Evolutionary conservation across 2,888 invertebrate species (phyloP).

Genomic region (Elegia similella): DNA sequence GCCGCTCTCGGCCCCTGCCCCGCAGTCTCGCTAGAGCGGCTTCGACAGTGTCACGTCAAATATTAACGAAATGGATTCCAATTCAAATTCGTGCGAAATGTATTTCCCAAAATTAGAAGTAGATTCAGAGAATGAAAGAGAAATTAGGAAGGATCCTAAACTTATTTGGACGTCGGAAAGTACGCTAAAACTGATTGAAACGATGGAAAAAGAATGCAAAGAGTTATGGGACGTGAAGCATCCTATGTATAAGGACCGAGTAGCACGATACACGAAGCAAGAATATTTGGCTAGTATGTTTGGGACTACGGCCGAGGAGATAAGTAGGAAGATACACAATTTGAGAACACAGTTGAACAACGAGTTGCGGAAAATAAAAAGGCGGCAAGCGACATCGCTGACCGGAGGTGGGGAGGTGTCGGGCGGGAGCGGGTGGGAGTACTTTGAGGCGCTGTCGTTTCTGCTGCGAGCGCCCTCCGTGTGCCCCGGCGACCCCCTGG

Average conservation of each 20-base stretch:
- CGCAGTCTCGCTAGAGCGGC: constrained; percentile 76
- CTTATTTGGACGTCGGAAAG: constrained; percentile 59
- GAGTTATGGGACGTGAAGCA: constrained; percentile 68
- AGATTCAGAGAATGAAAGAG: constrained; percentile 51
- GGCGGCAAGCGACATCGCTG: constrained; percentile 35
- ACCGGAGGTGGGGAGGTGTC: constrained; percentile 29
- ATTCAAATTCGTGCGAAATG: constrained; percentile 56
- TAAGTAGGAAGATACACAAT: constrained; percentile 68
- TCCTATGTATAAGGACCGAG: constrained; percentile 51
- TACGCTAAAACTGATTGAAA: constrained; percentile 59
- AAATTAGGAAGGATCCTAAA: constrained; percentile 37
- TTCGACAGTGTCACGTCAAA: constrained; percentile 50
- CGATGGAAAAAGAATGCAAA: constrained; percentile 59
- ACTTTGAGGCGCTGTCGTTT: constrained; percentile 67
- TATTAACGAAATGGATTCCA: constrained; percentile 55
- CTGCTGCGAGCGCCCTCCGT: constrained; percentile 47
- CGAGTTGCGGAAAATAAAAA: constrained; percentile 67
- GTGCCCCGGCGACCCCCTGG: constrained; percentile 47
- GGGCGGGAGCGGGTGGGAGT: constrained; percentile 65
- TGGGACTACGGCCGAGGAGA: constrained; percentile 62
- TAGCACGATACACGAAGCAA: constrained; percentile 48
- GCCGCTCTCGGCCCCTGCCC: constrained; percentile 49
- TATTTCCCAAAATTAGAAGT: constrained; percentile 60
- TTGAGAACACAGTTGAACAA: constrained; percentile 69
- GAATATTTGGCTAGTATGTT: constrained; percentile 63